Conservation (phyloP, 2,113 vertebrate genomes). For the Esox niger region DNA sequence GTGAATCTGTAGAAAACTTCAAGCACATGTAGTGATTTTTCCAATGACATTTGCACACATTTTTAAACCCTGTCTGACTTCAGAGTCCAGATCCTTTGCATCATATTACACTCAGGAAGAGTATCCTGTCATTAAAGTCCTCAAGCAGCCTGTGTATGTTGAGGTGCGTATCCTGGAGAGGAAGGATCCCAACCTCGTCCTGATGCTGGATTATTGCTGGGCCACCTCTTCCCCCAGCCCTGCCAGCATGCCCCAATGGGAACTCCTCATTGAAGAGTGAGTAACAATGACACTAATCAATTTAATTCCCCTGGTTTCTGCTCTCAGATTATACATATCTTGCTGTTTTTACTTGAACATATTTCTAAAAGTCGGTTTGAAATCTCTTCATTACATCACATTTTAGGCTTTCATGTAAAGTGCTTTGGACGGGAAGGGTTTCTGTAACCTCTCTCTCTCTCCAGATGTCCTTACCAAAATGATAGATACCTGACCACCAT, state of each 20-base stretch:
- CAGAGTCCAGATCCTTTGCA: slow-evolving; percentile 47
- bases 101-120: slow-evolving; percentile 62
- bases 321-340: too few relatives aligned
- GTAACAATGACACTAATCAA: too few relatives aligned
- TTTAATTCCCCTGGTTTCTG: too few relatives aligned
- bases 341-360: too few relatives aligned
- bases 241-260: slow-evolving; percentile 64
- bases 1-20: too few relatives aligned
- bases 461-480: slow-evolving; percentile 68
- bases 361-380: too few relatives aligned
- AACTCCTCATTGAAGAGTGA: slow-evolving; percentile 67
- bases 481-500: slow-evolving; percentile 62
- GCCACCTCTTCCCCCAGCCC: slow-evolving; percentile 52
- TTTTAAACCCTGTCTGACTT: neutral
- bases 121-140: slow-evolving; percentile 65
- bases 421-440: too few relatives aligned
- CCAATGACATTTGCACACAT: too few relatives aligned
- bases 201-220: slow-evolving; percentile 71
- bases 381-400: too few relatives aligned
- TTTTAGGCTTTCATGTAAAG: too few relatives aligned
- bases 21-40: too few relatives aligned
- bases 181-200: slow-evolving; percentile 58
- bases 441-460: neutral
- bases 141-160: slow-evolving; percentile 60
- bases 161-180: slow-evolving; percentile 61